Percentiles rank a stretch among this genome's conserved stretches.
These are phyloP conservation scores for Palythoa grandiflora DNA, from an alignment of 92 coral and sea anemone genomes.

Conservation along the genomic window DNA sequence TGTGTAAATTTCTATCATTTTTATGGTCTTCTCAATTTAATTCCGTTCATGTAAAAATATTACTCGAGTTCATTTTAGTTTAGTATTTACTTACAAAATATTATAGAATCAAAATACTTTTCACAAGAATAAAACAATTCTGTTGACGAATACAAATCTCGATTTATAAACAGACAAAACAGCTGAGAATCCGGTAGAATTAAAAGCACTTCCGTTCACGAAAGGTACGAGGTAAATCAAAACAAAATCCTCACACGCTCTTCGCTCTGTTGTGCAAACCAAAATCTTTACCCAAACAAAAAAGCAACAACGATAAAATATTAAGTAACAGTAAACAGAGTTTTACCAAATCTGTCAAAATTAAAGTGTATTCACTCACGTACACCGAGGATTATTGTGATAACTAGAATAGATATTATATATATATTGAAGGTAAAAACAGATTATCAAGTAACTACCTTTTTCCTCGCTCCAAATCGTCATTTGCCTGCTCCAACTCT, in stretches of 20 bases:
- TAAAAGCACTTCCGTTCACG: slow-evolving; percentile 23
- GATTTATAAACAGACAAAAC: too few relatives aligned
- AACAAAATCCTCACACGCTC: not conserved
- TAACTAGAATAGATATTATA: not conserved
- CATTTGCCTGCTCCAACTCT: slow-evolving; percentile 98
- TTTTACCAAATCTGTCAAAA: not conserved
- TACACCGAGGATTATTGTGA: not conserved
- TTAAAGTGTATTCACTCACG: not conserved
- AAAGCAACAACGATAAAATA: slow-evolving; percentile 2
- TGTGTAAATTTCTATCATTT: slow-evolving; percentile 14
- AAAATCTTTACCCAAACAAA: not conserved
- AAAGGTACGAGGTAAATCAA: not conserved
- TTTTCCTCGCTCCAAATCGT: slow-evolving; percentile 97
- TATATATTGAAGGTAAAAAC: not conserved
- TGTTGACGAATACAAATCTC: not conserved
- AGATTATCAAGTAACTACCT: slow-evolving; percentile 68
- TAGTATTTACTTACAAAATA: not conserved
- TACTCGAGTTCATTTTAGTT: not conserved
- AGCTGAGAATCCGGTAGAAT: not conserved
- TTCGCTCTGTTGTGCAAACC: slow-evolving; percentile 17
- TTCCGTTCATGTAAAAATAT: too few relatives aligned
- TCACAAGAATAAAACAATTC: not conserved
- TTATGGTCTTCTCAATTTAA: too few relatives aligned
- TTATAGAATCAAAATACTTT: not conserved
- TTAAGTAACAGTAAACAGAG: slow-evolving; percentile 39